Base-by-base conservation (phyloP, 2,888 invertebrate genomes). In the Xestia ashworthii region DNA sequence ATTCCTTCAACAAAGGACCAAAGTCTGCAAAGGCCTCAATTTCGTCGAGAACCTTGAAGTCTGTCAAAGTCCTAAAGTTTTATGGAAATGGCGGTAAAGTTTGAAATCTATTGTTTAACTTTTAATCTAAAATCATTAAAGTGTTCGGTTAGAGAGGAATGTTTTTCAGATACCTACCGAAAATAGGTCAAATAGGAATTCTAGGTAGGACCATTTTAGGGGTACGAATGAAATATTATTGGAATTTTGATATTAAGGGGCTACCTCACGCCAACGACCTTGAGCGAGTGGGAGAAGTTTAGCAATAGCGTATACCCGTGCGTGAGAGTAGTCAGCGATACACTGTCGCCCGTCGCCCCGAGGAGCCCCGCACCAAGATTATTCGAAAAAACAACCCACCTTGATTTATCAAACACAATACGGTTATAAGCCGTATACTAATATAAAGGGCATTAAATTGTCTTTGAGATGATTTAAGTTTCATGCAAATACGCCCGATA, bases 51-150 rank as follows among this genome's bases (percentile, higher is more conserved):
- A 46, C 9, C 3, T 70, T 25, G 25, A 38, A 71, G 25, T 44
- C 48, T 65, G 14, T 22, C 14, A 65, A 71, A 76, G 46, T 48
- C 19, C 74, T 74, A 2, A 65, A 78, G 55, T 68, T 81, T 69
- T 44, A 58, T 74, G 32, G 48, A 66, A 79, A 25, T n/a, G 41
- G 3, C 67, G 58, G 71, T 32, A 69, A 78, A 78, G 16, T 85
- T 85, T 44, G n/a, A 5, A 65, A 44, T n/a, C 14, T 44, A 75
- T 66, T 74, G 50, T 72, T 79, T 48, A 69, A 76, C 25, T 72
- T 64, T 72, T 32, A 64, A 58, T 41, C 46, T 60, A 71, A 22
- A 32, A 9, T 22, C 41, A 41, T 4, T 12, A 19, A 79, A 78
- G 22, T 62, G 25, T 60, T 79, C 53, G 55, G n/a, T 76, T 80